Evolutionary conservation across 2,113 vertebrate genomes (phyloP), one percentile per base, ranked within the genome.

Genomic region (Recurvirostra avosetta): DNA sequence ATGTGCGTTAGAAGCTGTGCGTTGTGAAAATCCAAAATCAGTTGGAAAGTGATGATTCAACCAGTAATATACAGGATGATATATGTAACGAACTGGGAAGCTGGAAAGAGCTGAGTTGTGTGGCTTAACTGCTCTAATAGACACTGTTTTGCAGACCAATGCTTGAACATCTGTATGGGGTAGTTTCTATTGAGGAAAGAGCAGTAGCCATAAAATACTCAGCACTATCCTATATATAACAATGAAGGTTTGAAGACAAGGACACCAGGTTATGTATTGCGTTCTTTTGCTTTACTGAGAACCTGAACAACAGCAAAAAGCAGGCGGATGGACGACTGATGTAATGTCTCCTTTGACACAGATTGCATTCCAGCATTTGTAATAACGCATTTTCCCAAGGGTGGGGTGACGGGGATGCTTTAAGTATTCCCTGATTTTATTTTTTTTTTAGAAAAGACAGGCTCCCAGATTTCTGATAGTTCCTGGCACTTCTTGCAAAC

Each of bases 281-380:
- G 40, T 81, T 68, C 56, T 90, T 88, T 53, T 56, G 18, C 85
- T 86, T 73, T 84, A 29, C 47, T 52, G 56, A 80, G 68, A 82
- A 75, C 0, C 8, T 62, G 34, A 90, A 58, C 66, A 93, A 49
- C 53, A 93, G 47, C 63, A 71, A 67, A 88, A 89, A 87, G 65
- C 92, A 80, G 85, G 71, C 43, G 27, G 76, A 11, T 41, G 16
- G 47, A 52, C 0, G 0, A 59, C 75, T 91, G n/a, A 75, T 86
- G 88, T 71, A 52, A 86, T 15, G 4, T 91, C 95, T 91, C 63
- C 61, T 96, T 93, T 74, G 94, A 63, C 86, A 96, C 55, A 65
- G 56, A 41, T 84, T 47, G 47, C 55, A 34, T 80, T 92, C 87
- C 83, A 82, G 18, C 29, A 9, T 71, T 90, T 94, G 91, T 88